A percentile compares a stretch with the other conserved stretches of the same genome.
phyloP scores from a whole-genome alignment of 2,797 vertebrate genomes.

The Petrocephalus schoutedeni region DNA sequence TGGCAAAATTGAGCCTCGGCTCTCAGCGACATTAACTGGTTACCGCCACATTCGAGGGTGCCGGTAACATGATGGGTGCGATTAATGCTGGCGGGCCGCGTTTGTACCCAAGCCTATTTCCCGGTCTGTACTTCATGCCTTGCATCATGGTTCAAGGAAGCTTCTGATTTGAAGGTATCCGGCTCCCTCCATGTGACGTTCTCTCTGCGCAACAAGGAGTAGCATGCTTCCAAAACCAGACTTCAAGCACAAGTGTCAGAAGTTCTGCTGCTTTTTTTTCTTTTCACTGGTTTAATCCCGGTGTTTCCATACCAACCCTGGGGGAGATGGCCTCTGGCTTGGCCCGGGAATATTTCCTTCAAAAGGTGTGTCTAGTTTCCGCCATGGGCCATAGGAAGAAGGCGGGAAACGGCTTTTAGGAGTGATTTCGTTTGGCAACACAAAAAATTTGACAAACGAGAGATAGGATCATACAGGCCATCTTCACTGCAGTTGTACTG shows the following conservation, averaged over 20 bases:
- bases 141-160: neutral
- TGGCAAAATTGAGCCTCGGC: neutral
- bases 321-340: slow-evolving; percentile 74
- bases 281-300: slow-evolving; percentile 86
- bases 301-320: slow-evolving; percentile 94
- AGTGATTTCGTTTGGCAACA: slow-evolving; percentile 16
- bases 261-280: slow-evolving; percentile 80
- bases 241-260: slow-evolving; percentile 97
- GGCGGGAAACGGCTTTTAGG: slow-evolving; percentile 66
- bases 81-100: neutral
- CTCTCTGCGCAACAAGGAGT: slow-evolving; percentile 94
- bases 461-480: neutral
- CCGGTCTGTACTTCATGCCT: neutral
- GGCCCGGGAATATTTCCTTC: slow-evolving; percentile 86
- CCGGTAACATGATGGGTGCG: neutral
- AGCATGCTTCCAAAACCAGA: slow-evolving; percentile 94
- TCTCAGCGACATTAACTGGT: neutral
- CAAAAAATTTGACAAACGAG: neutral
- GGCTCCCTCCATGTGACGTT: slow-evolving; percentile 95
- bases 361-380: slow-evolving; percentile 85
- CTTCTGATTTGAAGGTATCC: slow-evolving; percentile 93
- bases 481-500: neutral
- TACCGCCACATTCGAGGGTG: neutral
- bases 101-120: neutral
- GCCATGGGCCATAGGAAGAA: slow-evolving; percentile 74